These are phyloP conservation scores for Heliconius ethilla DNA, from an alignment of 2,888 invertebrate species.

Conservation along the genomic window DNA sequence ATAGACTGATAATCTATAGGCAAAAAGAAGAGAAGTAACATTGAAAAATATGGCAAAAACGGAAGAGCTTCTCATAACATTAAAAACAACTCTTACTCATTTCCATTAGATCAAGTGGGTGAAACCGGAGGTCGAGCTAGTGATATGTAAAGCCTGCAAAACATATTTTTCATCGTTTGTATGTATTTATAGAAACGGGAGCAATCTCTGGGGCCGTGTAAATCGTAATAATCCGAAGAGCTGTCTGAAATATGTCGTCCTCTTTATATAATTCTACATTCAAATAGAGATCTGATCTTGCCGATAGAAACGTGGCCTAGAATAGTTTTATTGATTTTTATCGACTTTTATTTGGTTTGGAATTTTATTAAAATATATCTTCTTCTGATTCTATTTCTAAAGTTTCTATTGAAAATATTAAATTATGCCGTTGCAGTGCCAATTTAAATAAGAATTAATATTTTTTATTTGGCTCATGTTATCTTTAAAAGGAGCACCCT, in stretches of 20 bases:
- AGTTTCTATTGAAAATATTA: neutral
- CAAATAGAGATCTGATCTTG: conserved; percentile 14
- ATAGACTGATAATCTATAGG: too few species aligned
- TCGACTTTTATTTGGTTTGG: neutral
- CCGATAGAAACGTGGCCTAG: conserved; percentile 10
- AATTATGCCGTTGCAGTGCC: neutral
- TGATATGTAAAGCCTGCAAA: neutral
- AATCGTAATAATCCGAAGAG: conserved; percentile 23
- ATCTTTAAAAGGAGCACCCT: too few species aligned
- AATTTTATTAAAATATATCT: neutral
- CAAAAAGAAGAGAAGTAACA: too few species aligned
- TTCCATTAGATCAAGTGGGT: too few species aligned
- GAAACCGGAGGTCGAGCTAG: neutral
- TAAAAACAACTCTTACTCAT: too few species aligned
- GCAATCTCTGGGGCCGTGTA: conserved; percentile 25
- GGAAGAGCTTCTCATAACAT: too few species aligned
- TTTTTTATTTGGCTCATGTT: neutral
- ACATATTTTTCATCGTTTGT: conserved; percentile 11
- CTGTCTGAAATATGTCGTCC: conserved; percentile 11
- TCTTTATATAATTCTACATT: conserved; percentile 18
- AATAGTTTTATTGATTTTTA: conserved; percentile 1
- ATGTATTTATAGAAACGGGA: conserved; percentile 27
- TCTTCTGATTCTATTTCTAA: neutral
- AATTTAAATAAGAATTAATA: neutral
- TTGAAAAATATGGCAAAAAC: too few species aligned